These are phyloP conservation scores for Malacoraja senta DNA, from an alignment of 2,797 vertebrate species.

Conservation along the genomic window DNA sequence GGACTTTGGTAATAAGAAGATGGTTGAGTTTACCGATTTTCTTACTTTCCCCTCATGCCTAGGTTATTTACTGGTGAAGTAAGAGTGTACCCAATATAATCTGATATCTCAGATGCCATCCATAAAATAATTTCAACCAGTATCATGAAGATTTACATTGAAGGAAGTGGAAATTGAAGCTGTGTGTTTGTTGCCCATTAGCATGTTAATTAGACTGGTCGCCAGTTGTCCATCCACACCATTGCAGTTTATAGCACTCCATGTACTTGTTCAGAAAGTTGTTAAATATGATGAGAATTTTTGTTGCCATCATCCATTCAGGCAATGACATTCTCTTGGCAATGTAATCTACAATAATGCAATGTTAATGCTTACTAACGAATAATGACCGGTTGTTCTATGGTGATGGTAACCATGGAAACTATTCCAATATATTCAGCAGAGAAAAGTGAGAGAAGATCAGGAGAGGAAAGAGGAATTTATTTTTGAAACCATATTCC, in stretches of 20 bases:
- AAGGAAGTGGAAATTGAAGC: too few relatives aligned
- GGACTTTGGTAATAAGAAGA: neutral
- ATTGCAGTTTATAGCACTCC: too few relatives aligned
- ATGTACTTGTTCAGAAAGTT: neutral
- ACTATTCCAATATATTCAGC: neutral
- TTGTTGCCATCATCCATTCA: too few relatives aligned
- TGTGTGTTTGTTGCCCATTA: too few relatives aligned
- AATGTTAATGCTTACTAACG: neutral
- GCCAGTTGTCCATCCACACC: too few relatives aligned
- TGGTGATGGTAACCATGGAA: neutral
- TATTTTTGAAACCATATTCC: neutral
- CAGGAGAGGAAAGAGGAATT: neutral
- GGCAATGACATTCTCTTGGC: too few relatives aligned
- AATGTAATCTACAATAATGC: neutral
- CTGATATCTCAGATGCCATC: neutral
- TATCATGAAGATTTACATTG: too few relatives aligned
- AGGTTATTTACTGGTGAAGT: neutral
- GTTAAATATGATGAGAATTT: neutral
- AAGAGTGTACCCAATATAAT: neutral
- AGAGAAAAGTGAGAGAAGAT: neutral
- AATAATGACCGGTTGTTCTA: neutral
- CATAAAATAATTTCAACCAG: too few relatives aligned
- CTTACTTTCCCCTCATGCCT: neutral
- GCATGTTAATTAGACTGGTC: too few relatives aligned
- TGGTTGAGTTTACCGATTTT: neutral